Evolutionary conservation across 2,797 vertebrate species (phyloP).

Genomic region (Ptychobarbus kaznakovi): DNA sequence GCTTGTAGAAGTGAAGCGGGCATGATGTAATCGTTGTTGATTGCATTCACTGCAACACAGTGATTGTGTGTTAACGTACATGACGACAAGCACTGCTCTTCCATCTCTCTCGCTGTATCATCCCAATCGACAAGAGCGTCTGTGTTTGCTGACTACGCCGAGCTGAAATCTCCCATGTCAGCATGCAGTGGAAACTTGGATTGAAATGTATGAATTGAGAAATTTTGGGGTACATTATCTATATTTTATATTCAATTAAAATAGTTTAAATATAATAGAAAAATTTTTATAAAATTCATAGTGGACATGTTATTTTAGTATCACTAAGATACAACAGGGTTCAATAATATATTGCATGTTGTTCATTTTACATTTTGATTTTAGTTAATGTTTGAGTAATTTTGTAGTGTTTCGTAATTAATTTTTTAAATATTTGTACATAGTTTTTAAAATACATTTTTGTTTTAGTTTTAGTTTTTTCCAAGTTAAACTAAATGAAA

Average conservation of each 20-base stretch:
- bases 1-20: neutral
- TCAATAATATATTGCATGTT: too few species aligned
- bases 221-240: too few species aligned
- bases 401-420: neutral
- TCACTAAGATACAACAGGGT: neutral
- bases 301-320: neutral
- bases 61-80: neutral
- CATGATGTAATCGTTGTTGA: neutral
- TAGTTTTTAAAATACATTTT: neutral
- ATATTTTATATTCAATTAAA: neutral
- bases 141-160: neutral
- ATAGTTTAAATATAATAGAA: neutral
- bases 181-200: neutral
- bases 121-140: neutral
- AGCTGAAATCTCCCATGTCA: neutral
- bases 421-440: neutral
- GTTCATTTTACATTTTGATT: neutral
- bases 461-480: neutral
- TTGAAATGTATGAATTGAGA: neutral
- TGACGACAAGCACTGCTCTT: neutral
- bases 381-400: neutral
- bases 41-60: slow-evolving; percentile 11
- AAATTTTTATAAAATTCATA: neutral
- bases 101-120: neutral
- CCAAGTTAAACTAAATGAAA: neutral